Evolutionary conservation across 2,888 invertebrate genomes (phyloP).

Genomic region (Diarsia mendica): DNA sequence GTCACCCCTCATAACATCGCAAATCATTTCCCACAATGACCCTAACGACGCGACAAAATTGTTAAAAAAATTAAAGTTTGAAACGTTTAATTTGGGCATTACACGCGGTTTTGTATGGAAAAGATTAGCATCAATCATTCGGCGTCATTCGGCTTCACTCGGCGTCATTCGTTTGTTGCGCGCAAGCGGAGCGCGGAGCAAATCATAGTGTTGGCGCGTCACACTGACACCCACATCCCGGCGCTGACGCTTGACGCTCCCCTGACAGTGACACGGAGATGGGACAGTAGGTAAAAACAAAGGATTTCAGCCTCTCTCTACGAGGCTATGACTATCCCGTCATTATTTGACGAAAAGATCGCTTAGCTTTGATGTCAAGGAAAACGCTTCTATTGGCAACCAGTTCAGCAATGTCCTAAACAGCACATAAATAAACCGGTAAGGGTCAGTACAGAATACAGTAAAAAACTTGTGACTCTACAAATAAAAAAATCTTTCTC

Average conservation of each 20-base stretch:
- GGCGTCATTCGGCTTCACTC: slow-evolving; percentile 81
- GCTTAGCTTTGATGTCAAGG: neutral
- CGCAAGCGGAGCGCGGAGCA: slow-evolving; percentile 87
- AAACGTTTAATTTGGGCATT: slow-evolving; percentile 79
- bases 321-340: neutral
- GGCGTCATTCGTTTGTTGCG: slow-evolving; percentile 84
- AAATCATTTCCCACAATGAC: slow-evolving; percentile 64
- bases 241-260: slow-evolving; percentile 34
- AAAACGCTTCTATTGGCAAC: neutral
- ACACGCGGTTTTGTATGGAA: slow-evolving; percentile 80
- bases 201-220: slow-evolving; percentile 88
- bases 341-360: neutral
- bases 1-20: neutral
- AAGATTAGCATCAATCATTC: slow-evolving; percentile 80
- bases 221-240: slow-evolving; percentile 86
- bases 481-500: neutral
- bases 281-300: slow-evolving; percentile 47
- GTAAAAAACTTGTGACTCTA: neutral
- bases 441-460: neutral
- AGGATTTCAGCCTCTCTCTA: neutral
- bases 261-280: slow-evolving; percentile 26
- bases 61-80: slow-evolving; percentile 71
- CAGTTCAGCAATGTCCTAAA: neutral
- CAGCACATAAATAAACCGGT: neutral
- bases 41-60: slow-evolving; percentile 63